Conservation (phyloP, 2,797 vertebrate species). For the Syngnathus rostellatus region DNA sequence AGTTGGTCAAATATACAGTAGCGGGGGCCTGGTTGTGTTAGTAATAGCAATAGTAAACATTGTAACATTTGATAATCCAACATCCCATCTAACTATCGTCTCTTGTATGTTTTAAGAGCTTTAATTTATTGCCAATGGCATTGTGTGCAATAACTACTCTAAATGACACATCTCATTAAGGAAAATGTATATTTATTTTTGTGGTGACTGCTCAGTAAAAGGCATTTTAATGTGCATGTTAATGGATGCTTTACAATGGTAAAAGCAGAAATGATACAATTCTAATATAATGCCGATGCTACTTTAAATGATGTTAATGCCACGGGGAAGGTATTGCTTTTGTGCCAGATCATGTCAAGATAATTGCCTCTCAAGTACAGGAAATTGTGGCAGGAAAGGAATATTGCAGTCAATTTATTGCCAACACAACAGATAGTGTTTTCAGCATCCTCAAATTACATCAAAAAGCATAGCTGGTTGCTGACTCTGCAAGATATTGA, state of each 20-base stretch:
- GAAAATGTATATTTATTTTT: neutral
- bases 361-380: constrained; percentile 10
- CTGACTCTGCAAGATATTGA: constrained; percentile 1
- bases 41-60: constrained; percentile 57
- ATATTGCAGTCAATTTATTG: constrained; percentile 13
- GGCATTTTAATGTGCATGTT: constrained; percentile 9
- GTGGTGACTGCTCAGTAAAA: neutral
- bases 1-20: constrained; percentile 1
- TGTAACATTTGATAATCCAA: constrained; percentile 37
- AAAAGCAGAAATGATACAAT: constrained; percentile 8
- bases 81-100: constrained; percentile 21
- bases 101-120: constrained; percentile 13
- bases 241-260: constrained; percentile 2
- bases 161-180: neutral
- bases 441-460: constrained; percentile 10
- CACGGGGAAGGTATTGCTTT: constrained; percentile 6
- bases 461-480: constrained; percentile 10
- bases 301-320: constrained; percentile 5
- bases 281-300: constrained; percentile 3
- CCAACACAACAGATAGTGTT: constrained; percentile 16
- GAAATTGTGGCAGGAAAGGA: constrained; percentile 9
- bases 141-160: constrained; percentile 46
- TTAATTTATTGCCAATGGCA: constrained; percentile 23
- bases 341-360: constrained; percentile 5
- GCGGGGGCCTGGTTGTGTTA: constrained; percentile 27